Percentiles rank a stretch among this genome's conserved stretches.
phyloP scores from a whole-genome alignment of 2,113 vertebrate species.

The Coptodon rendalli region DNA sequence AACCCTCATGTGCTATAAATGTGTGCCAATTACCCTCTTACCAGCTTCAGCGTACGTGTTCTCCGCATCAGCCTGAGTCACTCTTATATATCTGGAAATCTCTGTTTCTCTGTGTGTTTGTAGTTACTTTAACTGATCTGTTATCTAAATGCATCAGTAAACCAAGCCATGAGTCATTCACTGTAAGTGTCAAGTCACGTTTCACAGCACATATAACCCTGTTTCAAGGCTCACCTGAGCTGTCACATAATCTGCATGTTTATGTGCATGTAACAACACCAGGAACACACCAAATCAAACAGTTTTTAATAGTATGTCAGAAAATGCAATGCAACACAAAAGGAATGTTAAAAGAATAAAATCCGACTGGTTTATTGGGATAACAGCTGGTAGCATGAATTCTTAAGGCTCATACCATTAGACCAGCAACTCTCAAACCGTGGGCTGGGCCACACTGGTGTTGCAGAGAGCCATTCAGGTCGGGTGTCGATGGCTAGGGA shows the following conservation, averaged over 20 bases:
- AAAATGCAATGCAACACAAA: background rate
- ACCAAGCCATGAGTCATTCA: background rate
- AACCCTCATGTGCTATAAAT: slow-evolving; percentile 35
- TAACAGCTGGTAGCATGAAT: background rate
- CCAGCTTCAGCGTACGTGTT: background rate
- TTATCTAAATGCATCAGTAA: background rate
- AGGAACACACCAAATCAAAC: background rate
- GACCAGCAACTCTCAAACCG: background rate
- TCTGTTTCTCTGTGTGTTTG: background rate
- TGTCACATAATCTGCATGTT: background rate
- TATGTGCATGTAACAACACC: background rate
- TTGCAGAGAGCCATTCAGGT: background rate
- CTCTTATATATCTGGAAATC: background rate
- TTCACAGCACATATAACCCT: background rate
- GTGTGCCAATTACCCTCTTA: slow-evolving; percentile 25
- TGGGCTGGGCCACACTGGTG: background rate
- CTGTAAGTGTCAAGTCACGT: background rate
- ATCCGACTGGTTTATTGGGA: background rate
- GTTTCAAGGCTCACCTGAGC: background rate
- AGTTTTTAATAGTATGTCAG: background rate
- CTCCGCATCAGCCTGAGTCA: background rate
- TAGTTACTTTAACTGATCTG: background rate
- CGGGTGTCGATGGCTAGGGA: background rate
- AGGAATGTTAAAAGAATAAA: background rate
- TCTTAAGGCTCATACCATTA: background rate